Evolutionary conservation across 92 coral and sea anemone genomes (phyloP), one percentile per base, ranked within the genome.

Genomic region (Siderastrea radians): DNA sequence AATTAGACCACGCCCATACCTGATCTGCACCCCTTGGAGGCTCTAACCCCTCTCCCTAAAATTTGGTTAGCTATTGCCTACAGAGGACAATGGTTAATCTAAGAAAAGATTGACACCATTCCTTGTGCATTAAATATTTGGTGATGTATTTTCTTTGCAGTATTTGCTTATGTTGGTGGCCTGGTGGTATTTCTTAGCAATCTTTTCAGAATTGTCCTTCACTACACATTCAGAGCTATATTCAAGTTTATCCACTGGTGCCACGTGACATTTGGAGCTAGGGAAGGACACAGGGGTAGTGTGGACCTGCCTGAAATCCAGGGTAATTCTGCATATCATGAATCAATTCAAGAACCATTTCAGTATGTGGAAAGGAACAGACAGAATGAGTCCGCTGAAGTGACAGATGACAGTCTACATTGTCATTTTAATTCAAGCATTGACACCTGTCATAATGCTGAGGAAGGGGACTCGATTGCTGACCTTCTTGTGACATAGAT

Each of bases 111-210:
- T 0, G 0, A 26, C 38, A 26, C 38, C 38, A 26, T 26, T 26
- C 38, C 38, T 26, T 26, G 0, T 26, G 0, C 38, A 26, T 26
- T 26, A 26, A 26, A 15, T 64, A 64, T 4, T 15, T 64, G 1
- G 5, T 64, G 12, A 7, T 64, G 17, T 64, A 50, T 80, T 66
- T 43, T 55, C 17, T 44, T 60, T 85, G 26, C 83, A 96, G 99
- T 97, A 14, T 95, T 94, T 88, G 98, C 98, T 44, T 95, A 97
- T 79, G 97, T 97, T 84, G 99, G 99, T 78, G 99, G 99, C 57
- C 86, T 97, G 54, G 95, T 96, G 57, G 98, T 95, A 5, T 95
- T 97, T 59, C 90, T 97, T 57, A 96, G 98, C 87, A 97, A 94
- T 19, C 94, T 95, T 63, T 92, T 94, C 55, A 96, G 92, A 55